phyloP scores from a whole-genome alignment of 2,888 invertebrate genomes.

The Eudasyphora cyanicolor region DNA sequence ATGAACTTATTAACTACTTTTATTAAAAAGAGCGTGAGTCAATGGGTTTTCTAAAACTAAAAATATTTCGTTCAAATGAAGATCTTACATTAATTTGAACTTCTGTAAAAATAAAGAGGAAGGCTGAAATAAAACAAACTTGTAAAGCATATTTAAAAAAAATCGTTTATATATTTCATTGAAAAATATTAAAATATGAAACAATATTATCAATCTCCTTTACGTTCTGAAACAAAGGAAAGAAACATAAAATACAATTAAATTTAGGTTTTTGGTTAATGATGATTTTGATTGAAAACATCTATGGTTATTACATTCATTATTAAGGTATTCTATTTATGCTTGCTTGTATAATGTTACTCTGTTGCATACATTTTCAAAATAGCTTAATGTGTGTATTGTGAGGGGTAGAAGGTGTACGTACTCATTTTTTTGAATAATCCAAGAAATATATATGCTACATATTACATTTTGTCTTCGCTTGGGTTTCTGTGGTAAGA shows the following conservation, averaged over 20 bases:
- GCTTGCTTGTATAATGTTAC: neutral
- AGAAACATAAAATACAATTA: constrained; percentile 2
- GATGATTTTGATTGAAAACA: neutral
- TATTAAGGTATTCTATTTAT: neutral
- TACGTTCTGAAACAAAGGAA: neutral
- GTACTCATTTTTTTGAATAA: neutral
- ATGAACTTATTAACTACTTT: neutral
- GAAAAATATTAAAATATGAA: constrained; percentile 25
- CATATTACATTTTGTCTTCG: neutral
- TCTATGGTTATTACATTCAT: constrained; percentile 7
- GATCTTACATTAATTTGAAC: neutral
- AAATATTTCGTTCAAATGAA: neutral
- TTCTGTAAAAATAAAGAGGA: neutral
- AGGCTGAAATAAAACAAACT: neutral
- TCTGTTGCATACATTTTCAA: neutral
- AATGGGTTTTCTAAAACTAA: neutral
- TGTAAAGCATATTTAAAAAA: neutral
- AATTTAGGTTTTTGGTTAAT: neutral
- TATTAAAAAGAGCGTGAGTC: neutral
- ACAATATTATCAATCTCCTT: neutral
- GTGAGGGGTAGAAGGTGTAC: neutral
- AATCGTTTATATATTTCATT: constrained; percentile 1
- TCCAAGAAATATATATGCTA: constrained; percentile 10
- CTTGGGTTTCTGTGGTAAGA: neutral
- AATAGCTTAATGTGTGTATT: neutral